These are phyloP conservation scores for Manis pentadactyla DNA, from an alignment of 2,797 vertebrate genomes.

Conservation along the genomic window DNA sequence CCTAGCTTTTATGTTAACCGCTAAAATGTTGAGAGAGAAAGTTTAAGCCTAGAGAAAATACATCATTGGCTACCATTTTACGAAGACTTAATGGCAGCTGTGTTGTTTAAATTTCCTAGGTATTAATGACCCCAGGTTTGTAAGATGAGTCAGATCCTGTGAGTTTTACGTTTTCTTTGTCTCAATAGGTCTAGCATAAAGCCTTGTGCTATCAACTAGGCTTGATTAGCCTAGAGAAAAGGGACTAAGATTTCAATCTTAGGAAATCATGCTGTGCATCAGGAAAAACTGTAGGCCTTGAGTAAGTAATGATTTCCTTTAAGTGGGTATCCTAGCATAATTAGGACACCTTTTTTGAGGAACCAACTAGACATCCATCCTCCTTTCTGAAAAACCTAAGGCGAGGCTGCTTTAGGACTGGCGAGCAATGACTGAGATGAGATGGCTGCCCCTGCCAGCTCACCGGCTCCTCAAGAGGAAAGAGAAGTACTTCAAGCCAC, in stretches of 20 bases:
- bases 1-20: not conserved
- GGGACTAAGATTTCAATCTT: not conserved
- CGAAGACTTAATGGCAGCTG: not conserved
- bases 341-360: not conserved
- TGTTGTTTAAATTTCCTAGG: slow-evolving; percentile 32
- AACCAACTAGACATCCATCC: not conserved
- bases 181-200: slow-evolving; percentile 26
- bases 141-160: slow-evolving; percentile 38
- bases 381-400: slow-evolving; percentile 9
- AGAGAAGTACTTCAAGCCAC: not conserved
- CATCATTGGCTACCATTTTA: not conserved
- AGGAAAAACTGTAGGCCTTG: not conserved
- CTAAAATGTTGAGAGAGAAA: not conserved
- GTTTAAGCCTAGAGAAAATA: slow-evolving; percentile 29
- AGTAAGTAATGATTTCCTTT: not conserved
- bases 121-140: slow-evolving; percentile 20
- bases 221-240: not conserved
- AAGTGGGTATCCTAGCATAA: not conserved
- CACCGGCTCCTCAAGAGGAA: not conserved
- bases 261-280: not conserved
- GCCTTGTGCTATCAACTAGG: slow-evolving; percentile 20
- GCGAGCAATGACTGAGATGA: not conserved
- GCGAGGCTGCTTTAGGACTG: not conserved
- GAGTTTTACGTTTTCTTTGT: slow-evolving; percentile 25
- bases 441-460: not conserved